Evolutionary conservation across 2,888 invertebrate genomes (phyloP).

Genomic region (Xiphydria camelus): DNA sequence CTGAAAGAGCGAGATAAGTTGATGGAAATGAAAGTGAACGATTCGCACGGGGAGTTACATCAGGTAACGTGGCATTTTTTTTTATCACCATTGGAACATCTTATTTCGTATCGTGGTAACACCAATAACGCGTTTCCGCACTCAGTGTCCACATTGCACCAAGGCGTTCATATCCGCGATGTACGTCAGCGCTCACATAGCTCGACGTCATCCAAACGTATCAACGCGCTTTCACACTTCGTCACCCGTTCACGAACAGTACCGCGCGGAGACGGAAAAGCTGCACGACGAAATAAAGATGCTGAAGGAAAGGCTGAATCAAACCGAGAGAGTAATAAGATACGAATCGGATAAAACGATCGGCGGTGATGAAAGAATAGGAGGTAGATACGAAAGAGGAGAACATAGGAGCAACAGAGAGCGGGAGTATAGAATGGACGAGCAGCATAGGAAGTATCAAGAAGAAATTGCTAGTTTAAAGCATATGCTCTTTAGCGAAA

Average conservation of each 20-base stretch:
- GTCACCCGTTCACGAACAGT: constrained; percentile 53
- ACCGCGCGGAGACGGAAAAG: constrained; percentile 65
- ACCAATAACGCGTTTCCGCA: not conserved
- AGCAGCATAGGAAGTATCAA: constrained; percentile 40
- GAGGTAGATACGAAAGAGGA: constrained; percentile 17
- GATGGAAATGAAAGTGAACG: constrained; percentile 40
- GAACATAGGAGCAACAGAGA: constrained; percentile 52
- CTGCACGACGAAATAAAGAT: constrained; percentile 68
- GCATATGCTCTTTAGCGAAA: constrained; percentile 46
- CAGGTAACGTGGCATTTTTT: constrained; percentile 46
- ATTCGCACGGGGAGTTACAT: constrained; percentile 49
- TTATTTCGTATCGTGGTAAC: not conserved
- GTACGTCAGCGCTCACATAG: constrained; percentile 67
- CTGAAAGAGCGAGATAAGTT: constrained; percentile 48
- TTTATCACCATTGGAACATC: too few species aligned
- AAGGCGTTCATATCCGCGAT: constrained; percentile 70
- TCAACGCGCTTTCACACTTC: constrained; percentile 31
- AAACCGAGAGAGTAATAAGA: constrained; percentile 63
- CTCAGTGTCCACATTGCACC: constrained; percentile 68
- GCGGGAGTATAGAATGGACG: constrained; percentile 56
- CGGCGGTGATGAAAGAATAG: too few species aligned
- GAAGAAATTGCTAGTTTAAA: constrained; percentile 45
- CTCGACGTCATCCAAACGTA: constrained; percentile 62
- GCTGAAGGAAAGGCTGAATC: constrained; percentile 66
- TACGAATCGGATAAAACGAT: constrained; percentile 43